Percentiles rank a stretch among this genome's conserved stretches.
These are phyloP conservation scores for Anguilla megastoma DNA, from an alignment of 2,797 vertebrate genomes.

Conservation along the genomic window DNA sequence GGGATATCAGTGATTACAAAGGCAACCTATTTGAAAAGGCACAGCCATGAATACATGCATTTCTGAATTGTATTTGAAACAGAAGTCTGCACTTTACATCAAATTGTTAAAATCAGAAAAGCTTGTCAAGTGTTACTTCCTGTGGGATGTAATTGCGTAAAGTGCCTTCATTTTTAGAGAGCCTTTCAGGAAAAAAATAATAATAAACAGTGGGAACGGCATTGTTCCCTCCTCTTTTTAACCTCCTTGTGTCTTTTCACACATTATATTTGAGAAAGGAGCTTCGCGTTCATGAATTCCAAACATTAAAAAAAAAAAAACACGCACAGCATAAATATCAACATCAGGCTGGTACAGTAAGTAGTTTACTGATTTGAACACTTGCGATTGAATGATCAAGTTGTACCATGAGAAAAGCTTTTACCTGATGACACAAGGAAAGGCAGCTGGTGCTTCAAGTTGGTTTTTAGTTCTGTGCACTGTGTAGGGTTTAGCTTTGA, in stretches of 20 bases:
- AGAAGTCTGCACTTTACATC: conserved; percentile 38
- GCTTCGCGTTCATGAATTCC: background rate
- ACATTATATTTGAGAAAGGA: background rate
- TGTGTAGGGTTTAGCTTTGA: background rate
- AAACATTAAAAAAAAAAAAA: background rate
- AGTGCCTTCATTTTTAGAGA: background rate
- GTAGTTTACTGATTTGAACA: background rate
- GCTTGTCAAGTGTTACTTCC: conserved; percentile 11
- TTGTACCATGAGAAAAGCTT: background rate
- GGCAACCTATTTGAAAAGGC: conserved; percentile 49
- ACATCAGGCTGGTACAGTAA: background rate
- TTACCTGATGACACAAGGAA: background rate
- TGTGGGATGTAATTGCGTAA: conserved; percentile 5
- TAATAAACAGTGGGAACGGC: background rate
- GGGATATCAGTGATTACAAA: conserved; percentile 44
- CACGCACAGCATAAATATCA: background rate
- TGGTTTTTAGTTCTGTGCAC: background rate
- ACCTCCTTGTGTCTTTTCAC: background rate
- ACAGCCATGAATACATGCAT: conserved; percentile 23
- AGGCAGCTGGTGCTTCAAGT: background rate
- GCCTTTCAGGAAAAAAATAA: background rate
- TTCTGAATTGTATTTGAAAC: conserved; percentile 40
- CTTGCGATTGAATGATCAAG: background rate
- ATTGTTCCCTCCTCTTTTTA: background rate
- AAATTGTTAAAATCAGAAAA: background rate